Evolutionary conservation across 2,888 invertebrate species (phyloP), one percentile per base, ranked within the genome.

Genomic region (Drosophila pegasa): DNA sequence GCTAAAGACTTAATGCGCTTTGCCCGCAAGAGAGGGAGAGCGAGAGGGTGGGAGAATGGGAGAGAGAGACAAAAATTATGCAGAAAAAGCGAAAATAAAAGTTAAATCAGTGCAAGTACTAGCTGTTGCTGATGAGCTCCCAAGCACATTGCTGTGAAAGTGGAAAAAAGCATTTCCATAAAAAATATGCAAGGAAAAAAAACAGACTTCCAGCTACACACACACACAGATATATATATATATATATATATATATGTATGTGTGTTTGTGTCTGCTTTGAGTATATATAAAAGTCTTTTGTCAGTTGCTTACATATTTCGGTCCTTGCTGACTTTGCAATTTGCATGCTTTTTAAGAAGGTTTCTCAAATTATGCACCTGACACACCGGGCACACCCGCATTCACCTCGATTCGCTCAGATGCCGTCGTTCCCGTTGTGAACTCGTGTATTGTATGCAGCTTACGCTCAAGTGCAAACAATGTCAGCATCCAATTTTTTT

Each of bases 1-100:
- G 89, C 77, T 82, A 87, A 85, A 75, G 75, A 81, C 89, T 79
- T 82, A 85, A 85, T 87, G 86, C 86, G 89, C 80, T 85, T 87
- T 73, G 69, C 58, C 69, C 75, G 68, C 57, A 58, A 29, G 3
- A 12, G 7, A 3, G 1, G 8, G 16, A 16, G 4, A 25, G 14
- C 1, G 33, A 16, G 9, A 25, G 7, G 31, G 16, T 18, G 14
- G 18, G 48, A 7, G 33, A 7, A 6, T 20, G 2, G 9, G 10
- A 60, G 16, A 22, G 47, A 29, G 47, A 22, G 25, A 56, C 33
- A 41, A 55, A 75, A 78, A 73, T 71, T 71, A 79, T 79, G 71
- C 66, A 75, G 69, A 77, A 65, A 68, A 60, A 76, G 57, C 62
- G 65, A 63, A 76, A 86, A 80, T 58, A 63, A 71, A 80, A 70